These are phyloP conservation scores for Micromesistius poutassou DNA, from an alignment of 2,797 vertebrate genomes.

Conservation along the genomic window DNA sequence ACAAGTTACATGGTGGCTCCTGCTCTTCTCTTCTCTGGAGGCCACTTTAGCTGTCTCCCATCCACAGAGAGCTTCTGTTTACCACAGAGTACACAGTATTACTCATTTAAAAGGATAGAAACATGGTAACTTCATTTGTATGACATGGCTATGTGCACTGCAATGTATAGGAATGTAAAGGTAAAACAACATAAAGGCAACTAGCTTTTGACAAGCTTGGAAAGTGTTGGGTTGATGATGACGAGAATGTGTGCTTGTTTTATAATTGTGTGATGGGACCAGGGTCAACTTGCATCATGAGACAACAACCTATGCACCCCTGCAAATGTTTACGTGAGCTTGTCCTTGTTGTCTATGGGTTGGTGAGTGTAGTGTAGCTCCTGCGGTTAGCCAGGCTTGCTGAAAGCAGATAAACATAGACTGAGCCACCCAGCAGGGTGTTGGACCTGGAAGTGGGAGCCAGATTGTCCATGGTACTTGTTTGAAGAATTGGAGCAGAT, in stretches of 20 bases:
- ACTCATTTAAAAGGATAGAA: too few species aligned
- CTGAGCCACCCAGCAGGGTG: neutral
- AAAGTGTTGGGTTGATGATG: neutral
- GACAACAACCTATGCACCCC: neutral
- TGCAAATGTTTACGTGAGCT: neutral
- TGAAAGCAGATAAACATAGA: conserved; percentile 2
- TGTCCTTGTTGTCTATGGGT: neutral
- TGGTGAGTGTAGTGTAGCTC: neutral
- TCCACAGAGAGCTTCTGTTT: too few species aligned
- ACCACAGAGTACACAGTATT: too few species aligned
- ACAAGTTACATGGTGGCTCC: too few species aligned
- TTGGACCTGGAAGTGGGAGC: neutral
- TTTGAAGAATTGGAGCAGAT: conserved; percentile 39
- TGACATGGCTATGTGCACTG: neutral
- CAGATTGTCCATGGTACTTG: neutral
- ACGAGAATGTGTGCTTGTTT: neutral
- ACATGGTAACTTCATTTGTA: neutral
- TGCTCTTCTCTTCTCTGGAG: too few species aligned
- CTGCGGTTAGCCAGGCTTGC: neutral
- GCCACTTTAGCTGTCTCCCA: too few species aligned
- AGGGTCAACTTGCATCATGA: too few species aligned
- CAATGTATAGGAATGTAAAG: neutral
- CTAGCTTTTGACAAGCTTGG: neutral
- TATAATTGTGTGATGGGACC: too few species aligned
- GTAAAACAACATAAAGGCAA: neutral